These are phyloP conservation scores for Eupithecia vulgata DNA, from an alignment of 2,888 invertebrate species.

Conservation along the genomic window DNA sequence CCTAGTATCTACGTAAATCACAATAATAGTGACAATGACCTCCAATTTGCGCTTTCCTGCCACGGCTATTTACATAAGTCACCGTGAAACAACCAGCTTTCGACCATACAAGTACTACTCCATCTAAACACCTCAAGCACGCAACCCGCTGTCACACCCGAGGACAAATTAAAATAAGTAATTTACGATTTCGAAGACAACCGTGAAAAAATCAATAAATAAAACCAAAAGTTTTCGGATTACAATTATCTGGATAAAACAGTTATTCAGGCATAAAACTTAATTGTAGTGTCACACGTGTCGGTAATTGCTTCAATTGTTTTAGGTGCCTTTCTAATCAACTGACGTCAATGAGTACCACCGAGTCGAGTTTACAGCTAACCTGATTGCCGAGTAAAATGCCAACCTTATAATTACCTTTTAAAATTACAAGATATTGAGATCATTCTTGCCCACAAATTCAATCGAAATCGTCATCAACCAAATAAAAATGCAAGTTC, in stretches of 20 bases:
- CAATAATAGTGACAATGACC: slow-evolving; percentile 44
- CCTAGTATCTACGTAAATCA: background rate
- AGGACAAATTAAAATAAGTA: slow-evolving; percentile 46
- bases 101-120: slow-evolving; percentile 25
- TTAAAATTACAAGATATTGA: background rate
- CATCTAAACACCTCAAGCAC: slow-evolving; percentile 42
- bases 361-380: background rate
- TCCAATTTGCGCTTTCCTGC: slow-evolving; percentile 41
- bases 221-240: slow-evolving; percentile 44
- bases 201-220: slow-evolving; percentile 49
- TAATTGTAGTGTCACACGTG: slow-evolving; percentile 44
- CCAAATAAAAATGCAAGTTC: background rate
- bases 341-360: slow-evolving; percentile 10
- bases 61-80: slow-evolving; percentile 37
- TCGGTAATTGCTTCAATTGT: slow-evolving; percentile 33
- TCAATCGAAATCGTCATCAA: background rate
- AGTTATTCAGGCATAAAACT: slow-evolving; percentile 44
- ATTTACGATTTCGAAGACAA: slow-evolving; percentile 48
- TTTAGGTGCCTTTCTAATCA: slow-evolving; percentile 28
- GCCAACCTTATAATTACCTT: background rate
- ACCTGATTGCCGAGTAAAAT: background rate
- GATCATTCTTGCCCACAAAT: background rate
- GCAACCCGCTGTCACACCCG: slow-evolving; percentile 46
- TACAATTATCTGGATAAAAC: slow-evolving; percentile 45
- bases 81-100: slow-evolving; percentile 51